phyloP scores from a whole-genome alignment of 2,113 vertebrate species.

The Psophia crepitans region DNA sequence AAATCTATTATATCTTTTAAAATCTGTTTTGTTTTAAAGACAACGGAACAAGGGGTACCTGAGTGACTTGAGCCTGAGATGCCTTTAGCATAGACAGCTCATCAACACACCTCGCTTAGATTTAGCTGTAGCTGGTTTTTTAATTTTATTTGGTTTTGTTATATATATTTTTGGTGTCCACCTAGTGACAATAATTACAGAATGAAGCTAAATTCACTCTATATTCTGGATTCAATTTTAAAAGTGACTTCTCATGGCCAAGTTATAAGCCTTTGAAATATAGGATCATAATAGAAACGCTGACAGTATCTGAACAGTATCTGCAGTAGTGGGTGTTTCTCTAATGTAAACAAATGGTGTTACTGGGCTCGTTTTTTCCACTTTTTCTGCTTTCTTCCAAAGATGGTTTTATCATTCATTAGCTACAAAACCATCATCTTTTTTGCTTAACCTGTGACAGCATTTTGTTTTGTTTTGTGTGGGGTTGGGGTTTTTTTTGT shows the following conservation, averaged over 20 bases:
- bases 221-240: slow-evolving; percentile 62
- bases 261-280: slow-evolving; percentile 57
- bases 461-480: background rate
- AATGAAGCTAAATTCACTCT: slow-evolving; percentile 21
- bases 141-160: background rate
- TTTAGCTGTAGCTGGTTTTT: background rate
- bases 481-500: no score
- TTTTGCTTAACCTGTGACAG: slow-evolving; percentile 38
- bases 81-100: background rate
- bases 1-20: background rate
- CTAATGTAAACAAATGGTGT: slow-evolving; percentile 70
- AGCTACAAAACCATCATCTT: slow-evolving; percentile 30
- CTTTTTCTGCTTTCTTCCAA: background rate
- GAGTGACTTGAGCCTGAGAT: background rate
- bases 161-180: background rate
- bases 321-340: slow-evolving; percentile 54
- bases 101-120: background rate
- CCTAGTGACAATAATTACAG: background rate
- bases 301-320: slow-evolving; percentile 60
- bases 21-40: background rate
- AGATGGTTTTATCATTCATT: slow-evolving; percentile 61
- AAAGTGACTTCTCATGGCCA: slow-evolving; percentile 65
- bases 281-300: slow-evolving; percentile 50
- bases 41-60: background rate
- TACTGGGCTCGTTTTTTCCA: background rate